Base-by-base conservation (phyloP, 2,888 invertebrate genomes). In the Spilarctia lutea region DNA sequence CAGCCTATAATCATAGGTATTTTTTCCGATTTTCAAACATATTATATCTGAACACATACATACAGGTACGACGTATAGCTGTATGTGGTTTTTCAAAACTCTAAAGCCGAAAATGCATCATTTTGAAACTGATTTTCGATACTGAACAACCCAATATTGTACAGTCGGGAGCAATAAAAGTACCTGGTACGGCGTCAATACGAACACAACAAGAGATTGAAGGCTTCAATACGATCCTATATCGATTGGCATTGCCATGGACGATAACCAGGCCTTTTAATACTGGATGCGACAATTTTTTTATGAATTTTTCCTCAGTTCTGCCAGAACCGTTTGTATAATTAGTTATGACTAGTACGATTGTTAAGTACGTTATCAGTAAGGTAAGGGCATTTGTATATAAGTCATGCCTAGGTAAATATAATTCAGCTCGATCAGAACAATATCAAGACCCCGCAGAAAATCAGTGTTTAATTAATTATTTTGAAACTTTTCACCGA, bases 221-320 rank as follows among this genome's bases (percentile, higher is more conserved):
- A 87, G 76, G 81, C 78, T 79, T 75, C 76, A 75, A 73, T 72
- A 80, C 76, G 72, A 74, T 73, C 74, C 82, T 80, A 72, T 80
- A 86, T 88, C 77, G 82, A 81, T 78, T 80, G 72, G 63, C 65
- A 71, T 83, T 76, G 75, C 77, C 83, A 83, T 72, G 81, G 77
- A 75, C 75, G 56, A 4, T 16, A 7, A 65, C 65, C 30, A 65
- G 65, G 42, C n/a, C 30, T 68, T 73, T 68, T 60, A 18, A 42
- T n/a, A 33, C 56, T 76, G 65, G 76, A 83, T 72, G 74, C 48
- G 76, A 60, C 45, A 76, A 33, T 13, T 16, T 33, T 63, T 66
- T 63, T 56, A 4, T 52, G 24, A 0, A 56, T 56, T 56, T 10
- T 7, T 24, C 24, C 52, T 56, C 10, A n/a, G 24, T 52, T 24